A percentile compares a stretch with the other conserved stretches of the same genome.
These are phyloP conservation scores for Ceryle rudis DNA, from an alignment of 2,797 vertebrate species.

Conservation along the genomic window DNA sequence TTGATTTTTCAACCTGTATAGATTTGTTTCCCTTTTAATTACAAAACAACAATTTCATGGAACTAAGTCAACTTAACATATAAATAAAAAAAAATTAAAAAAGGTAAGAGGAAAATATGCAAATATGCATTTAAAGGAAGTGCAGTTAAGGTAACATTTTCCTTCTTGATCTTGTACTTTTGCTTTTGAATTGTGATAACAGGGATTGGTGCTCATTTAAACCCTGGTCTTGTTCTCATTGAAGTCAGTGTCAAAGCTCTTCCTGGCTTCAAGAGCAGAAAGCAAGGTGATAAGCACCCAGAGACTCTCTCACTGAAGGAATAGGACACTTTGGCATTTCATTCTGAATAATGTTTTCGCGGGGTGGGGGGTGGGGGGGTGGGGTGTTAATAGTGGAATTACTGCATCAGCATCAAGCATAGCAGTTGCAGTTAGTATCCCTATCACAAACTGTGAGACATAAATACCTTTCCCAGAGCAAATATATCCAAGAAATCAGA, in stretches of 20 bases:
- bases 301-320: not conserved
- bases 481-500: not conserved
- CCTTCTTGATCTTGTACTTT: not conserved
- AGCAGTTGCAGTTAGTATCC: rapidly evolving
- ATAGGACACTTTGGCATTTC: not conserved
- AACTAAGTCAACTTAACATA: not conserved
- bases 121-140: not conserved
- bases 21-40: not conserved
- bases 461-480: not conserved
- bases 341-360: not conserved
- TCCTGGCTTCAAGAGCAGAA: not conserved
- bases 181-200: not conserved
- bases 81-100: not conserved
- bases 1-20: not conserved
- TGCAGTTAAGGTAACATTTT: not conserved
- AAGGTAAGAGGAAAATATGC: not conserved
- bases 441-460: not conserved
- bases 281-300: not conserved
- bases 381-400: not conserved
- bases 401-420: not conserved
- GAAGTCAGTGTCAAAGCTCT: not conserved
- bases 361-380: too few relatives aligned
- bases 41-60: not conserved
- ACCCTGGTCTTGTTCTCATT: not conserved
- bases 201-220: not conserved